A percentile compares a stretch with the other conserved stretches of the same genome.
These are phyloP conservation scores for Sebastes cheni DNA, from an alignment of 2,797 vertebrate species.

Conservation along the genomic window DNA sequence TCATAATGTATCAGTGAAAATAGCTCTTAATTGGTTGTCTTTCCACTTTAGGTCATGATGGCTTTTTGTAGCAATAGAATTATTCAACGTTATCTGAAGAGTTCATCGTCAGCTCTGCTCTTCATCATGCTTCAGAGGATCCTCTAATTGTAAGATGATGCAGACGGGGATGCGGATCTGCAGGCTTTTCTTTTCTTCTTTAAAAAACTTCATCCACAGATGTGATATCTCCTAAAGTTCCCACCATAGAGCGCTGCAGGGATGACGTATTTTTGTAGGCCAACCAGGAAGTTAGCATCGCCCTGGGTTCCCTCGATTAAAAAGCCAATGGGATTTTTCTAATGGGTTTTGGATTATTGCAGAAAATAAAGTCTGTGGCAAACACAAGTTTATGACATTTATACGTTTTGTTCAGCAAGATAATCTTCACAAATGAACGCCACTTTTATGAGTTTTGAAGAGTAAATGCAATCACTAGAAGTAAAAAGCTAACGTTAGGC, in stretches of 20 bases:
- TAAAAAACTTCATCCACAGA: constrained; percentile 15
- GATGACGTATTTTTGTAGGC: no score
- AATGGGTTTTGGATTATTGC: no score
- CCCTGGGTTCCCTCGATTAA: no score
- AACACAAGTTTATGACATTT: no score
- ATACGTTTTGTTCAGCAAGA: no score
- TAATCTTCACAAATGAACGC: no score
- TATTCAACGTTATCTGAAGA: constrained; percentile 29
- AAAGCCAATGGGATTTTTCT: no score
- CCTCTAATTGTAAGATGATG: constrained; percentile 62
- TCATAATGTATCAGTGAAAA: constrained; percentile 8
- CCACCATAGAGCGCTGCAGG: not conserved
- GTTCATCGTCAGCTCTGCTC: constrained; percentile 17
- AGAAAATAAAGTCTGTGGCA: no score
- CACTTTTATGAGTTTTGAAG: no score
- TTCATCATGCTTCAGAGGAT: constrained; percentile 36
- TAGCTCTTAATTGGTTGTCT: constrained; percentile 41
- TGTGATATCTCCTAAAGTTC: constrained; percentile 26
- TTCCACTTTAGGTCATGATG: constrained; percentile 29
- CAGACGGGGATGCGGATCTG: constrained; percentile 6
- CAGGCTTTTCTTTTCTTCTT: constrained; percentile 16
- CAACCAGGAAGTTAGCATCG: no score
- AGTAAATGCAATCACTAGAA: no score
- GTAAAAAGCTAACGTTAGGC: no score
- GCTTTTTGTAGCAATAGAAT: constrained; percentile 61